phyloP scores from a whole-genome alignment of 2,113 vertebrate genomes.

The Rhombomys opimus region DNA sequence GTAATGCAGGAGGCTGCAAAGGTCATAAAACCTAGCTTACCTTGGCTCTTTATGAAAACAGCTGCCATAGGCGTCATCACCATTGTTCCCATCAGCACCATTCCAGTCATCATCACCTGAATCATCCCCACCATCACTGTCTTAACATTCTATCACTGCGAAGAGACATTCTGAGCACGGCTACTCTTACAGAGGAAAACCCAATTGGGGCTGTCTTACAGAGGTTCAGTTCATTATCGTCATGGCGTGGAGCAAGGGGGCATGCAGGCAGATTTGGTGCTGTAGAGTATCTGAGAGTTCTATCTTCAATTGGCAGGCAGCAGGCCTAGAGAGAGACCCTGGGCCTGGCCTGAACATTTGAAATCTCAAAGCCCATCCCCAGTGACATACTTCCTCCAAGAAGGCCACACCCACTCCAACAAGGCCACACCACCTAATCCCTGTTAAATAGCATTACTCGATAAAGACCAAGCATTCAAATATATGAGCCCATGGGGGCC shows the following conservation, averaged over 20 bases:
- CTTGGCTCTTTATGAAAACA: background rate
- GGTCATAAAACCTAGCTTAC: background rate
- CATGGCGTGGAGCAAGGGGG: background rate
- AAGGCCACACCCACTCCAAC: background rate
- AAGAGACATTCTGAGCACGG: background rate
- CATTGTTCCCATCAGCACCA: no score
- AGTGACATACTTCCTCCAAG: background rate
- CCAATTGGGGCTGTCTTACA: background rate
- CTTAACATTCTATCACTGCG: background rate
- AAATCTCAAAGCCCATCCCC: background rate
- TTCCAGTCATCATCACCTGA: no score
- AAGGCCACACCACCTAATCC: background rate
- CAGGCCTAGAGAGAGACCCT: background rate
- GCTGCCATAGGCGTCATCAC: background rate
- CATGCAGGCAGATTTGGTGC: background rate
- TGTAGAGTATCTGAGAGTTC: background rate
- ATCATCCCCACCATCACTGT: background rate
- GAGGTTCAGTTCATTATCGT: background rate
- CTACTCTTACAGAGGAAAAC: background rate
- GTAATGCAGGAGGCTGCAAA: background rate
- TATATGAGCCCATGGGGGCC: background rate
- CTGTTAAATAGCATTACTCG: background rate
- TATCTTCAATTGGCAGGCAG: background rate
- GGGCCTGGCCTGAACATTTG: background rate
- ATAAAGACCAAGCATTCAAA: background rate